A percentile compares a stretch with the other conserved stretches of the same genome.
Evolutionary conservation across 2,888 invertebrate species (phyloP).

Genomic region (Arctia plantaginis): DNA sequence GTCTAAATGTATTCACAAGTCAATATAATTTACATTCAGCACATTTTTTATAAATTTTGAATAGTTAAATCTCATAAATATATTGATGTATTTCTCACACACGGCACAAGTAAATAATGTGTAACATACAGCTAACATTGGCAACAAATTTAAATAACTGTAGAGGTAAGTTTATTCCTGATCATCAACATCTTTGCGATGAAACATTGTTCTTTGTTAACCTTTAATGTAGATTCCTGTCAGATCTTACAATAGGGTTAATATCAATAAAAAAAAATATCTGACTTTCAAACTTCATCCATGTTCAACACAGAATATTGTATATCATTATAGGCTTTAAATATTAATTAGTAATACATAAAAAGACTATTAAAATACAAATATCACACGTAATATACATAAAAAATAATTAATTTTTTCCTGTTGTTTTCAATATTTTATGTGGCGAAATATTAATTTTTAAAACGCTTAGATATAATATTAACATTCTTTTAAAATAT

Average conservation of each 20-base stretch:
- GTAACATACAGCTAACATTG: not conserved
- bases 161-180: no score
- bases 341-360: not conserved
- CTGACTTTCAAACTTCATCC: not conserved
- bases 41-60: not conserved
- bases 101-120: not conserved
- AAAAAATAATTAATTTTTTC: not conserved
- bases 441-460: not conserved
- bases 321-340: not conserved
- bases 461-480: not conserved
- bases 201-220: not conserved
- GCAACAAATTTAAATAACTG: not conserved
- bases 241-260: not conserved
- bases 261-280: not conserved
- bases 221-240: not conserved
- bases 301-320: slow-evolving; percentile 1
- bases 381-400: not conserved
- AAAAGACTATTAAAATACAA: not conserved
- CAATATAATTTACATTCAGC: not conserved
- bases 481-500: not conserved
- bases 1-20: not conserved
- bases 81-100: not conserved
- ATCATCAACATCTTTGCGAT: no score
- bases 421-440: not conserved
- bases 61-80: not conserved